Percentiles rank a stretch among this genome's conserved stretches.
phyloP scores from a whole-genome alignment of 2,113 vertebrate genomes.

The Odocoileus hemionus region DNA sequence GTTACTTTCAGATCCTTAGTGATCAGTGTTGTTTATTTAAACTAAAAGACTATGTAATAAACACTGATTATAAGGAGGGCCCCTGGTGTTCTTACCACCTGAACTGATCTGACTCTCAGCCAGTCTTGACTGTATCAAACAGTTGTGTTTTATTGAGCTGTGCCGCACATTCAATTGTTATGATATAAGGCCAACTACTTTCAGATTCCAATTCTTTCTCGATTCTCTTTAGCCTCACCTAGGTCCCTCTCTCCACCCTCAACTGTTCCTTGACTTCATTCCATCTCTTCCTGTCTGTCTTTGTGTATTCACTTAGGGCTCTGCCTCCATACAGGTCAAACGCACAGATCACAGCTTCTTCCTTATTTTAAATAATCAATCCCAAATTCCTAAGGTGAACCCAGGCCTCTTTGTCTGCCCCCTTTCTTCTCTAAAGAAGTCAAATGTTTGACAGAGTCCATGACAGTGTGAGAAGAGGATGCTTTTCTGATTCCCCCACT shows the following conservation, averaged over 20 bases:
- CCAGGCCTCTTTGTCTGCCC: neutral
- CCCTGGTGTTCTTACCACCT: neutral
- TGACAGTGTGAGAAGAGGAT: accelerated
- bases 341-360: neutral
- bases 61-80: neutral
- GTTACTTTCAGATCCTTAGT: neutral
- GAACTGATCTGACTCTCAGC: neutral
- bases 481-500: neutral
- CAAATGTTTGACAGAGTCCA: neutral
- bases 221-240: neutral
- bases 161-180: neutral
- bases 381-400: neutral
- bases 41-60: neutral
- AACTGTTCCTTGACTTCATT: neutral
- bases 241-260: too few species aligned
- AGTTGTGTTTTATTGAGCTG: neutral
- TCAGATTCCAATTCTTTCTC: neutral
- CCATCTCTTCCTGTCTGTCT: neutral
- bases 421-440: neutral
- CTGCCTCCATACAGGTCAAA: neutral
- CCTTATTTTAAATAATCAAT: neutral
- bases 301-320: neutral
- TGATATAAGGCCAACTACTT: neutral
- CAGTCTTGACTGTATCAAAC: too few species aligned
- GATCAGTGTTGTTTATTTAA: neutral